Conservation (phyloP, 2,113 vertebrate genomes). For the Notechis scutatus region DNA sequence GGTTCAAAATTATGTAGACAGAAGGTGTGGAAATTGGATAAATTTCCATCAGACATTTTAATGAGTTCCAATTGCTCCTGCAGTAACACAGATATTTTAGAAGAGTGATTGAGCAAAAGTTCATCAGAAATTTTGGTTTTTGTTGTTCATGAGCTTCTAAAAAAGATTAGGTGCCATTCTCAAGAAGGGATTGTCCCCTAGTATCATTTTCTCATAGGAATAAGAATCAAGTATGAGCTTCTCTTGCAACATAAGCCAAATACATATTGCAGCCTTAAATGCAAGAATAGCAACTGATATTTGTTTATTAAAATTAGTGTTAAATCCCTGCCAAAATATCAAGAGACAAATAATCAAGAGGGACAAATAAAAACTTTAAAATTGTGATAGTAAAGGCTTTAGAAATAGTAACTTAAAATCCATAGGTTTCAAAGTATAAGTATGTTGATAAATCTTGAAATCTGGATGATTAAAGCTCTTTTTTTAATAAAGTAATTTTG, state of each 20-base stretch:
- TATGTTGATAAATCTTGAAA: not conserved
- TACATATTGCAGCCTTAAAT: not conserved
- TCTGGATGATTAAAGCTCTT: not conserved
- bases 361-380: not conserved
- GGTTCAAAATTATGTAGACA: not conserved
- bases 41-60: not conserved
- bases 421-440: not conserved
- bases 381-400: not conserved
- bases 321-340: not conserved
- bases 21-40: not conserved
- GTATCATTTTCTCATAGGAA: not conserved
- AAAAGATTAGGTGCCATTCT: not conserved
- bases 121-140: not conserved
- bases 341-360: not conserved
- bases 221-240: not conserved
- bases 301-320: not conserved
- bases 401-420: not conserved
- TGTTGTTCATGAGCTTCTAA: not conserved
- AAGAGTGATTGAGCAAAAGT: not conserved
- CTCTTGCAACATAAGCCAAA: not conserved
- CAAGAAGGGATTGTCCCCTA: not conserved
- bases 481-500: not conserved
- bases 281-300: not conserved
- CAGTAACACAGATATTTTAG: not conserved
- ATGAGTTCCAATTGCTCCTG: not conserved